These are phyloP conservation scores for Griposia aprilina DNA, from an alignment of 2,888 invertebrate species.

Conservation along the genomic window DNA sequence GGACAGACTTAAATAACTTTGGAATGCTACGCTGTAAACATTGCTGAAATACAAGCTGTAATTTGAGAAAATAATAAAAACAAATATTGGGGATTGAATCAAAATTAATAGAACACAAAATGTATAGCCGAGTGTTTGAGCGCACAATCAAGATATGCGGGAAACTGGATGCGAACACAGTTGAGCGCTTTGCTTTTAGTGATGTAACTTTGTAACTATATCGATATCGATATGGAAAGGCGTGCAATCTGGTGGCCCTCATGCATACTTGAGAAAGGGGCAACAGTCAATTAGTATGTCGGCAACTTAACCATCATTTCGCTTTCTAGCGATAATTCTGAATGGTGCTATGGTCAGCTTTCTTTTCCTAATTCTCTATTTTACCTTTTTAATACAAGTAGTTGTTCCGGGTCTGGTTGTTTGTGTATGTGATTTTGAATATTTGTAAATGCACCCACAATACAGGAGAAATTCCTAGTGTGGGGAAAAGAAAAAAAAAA, in stretches of 20 bases:
- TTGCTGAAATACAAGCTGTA: background rate
- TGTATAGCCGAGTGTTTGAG: slow-evolving; percentile 77
- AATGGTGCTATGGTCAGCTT: background rate
- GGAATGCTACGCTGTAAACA: background rate
- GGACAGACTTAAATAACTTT: background rate
- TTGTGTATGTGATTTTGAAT: too few species aligned
- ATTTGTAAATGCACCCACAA: too few species aligned
- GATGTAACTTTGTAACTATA: slow-evolving; percentile 54
- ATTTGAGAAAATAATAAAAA: slow-evolving; percentile 54
- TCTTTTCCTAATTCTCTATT: too few species aligned
- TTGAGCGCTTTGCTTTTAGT: slow-evolving; percentile 75
- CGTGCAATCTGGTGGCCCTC: too few species aligned
- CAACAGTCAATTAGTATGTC: background rate
- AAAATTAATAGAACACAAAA: slow-evolving; percentile 73
- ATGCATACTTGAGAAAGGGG: too few species aligned
- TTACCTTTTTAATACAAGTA: background rate
- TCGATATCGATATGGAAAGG: slow-evolving; percentile 52
- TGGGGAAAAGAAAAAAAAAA: too few species aligned
- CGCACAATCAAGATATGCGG: slow-evolving; percentile 84
- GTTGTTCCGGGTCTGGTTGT: too few species aligned
- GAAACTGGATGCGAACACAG: slow-evolving; percentile 77
- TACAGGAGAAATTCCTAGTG: too few species aligned
- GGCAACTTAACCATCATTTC: background rate
- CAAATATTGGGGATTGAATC: slow-evolving; percentile 68
- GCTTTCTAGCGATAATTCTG: background rate